A percentile compares a stretch with the other conserved stretches of the same genome.
Conservation (phyloP, 2,888 invertebrate species). For the Coelopa pilipes region DNA sequence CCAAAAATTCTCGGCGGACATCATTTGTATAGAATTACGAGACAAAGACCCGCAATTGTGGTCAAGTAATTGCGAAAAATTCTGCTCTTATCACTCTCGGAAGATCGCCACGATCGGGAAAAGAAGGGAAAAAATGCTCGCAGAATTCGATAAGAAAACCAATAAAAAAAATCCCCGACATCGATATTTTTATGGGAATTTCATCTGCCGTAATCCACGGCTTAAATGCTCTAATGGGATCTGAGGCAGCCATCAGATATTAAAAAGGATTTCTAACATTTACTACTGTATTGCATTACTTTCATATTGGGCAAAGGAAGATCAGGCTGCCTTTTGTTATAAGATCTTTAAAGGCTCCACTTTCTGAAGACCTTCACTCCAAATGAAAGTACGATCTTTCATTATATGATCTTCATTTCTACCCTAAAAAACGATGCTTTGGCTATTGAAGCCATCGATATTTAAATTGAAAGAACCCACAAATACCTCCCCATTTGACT, state of each 20-base stretch:
- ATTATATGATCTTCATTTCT: not conserved
- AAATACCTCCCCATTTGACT: too few relatives aligned
- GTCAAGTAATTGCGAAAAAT: not conserved
- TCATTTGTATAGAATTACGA: slow-evolving; percentile 16
- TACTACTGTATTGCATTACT: too few relatives aligned
- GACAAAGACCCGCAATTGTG: slow-evolving; percentile 13
- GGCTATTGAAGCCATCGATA: not conserved
- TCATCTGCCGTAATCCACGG: too few relatives aligned
- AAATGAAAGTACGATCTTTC: not conserved
- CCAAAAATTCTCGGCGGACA: slow-evolving; percentile 1
- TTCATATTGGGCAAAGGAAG: too few relatives aligned
- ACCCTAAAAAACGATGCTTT: not conserved
- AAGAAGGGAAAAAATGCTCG: too few relatives aligned
- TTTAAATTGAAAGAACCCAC: not conserved
- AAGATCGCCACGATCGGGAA: not conserved
- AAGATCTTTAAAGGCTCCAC: too few relatives aligned
- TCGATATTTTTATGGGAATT: not conserved
- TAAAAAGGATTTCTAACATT: too few relatives aligned
- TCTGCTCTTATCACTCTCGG: not conserved
- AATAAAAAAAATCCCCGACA: not conserved
- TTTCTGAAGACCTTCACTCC: too few relatives aligned
- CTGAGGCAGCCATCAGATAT: too few relatives aligned
- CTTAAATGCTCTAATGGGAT: too few relatives aligned
- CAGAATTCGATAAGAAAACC: too few relatives aligned
- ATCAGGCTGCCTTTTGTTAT: too few relatives aligned